These are phyloP conservation scores for Meloe dianella DNA, from an alignment of 2,888 invertebrate genomes.

Conservation along the genomic window DNA sequence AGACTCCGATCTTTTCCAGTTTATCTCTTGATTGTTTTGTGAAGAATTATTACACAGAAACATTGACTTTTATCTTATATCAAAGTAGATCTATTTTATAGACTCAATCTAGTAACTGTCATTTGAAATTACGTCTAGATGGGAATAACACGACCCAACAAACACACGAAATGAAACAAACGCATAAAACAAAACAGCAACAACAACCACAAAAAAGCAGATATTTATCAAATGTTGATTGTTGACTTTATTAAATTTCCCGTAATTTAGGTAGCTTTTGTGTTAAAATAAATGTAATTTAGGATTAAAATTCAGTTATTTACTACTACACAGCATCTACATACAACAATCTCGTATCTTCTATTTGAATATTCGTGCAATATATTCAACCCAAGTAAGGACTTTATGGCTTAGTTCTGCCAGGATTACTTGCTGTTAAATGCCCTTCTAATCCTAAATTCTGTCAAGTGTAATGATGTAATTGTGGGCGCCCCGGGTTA, in stretches of 20 bases:
- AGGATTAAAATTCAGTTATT: not conserved
- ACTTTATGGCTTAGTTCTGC: slow-evolving; percentile 9
- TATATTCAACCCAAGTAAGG: slow-evolving; percentile 6
- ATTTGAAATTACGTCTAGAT: slow-evolving; percentile 5
- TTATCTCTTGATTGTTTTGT: slow-evolving; percentile 15
- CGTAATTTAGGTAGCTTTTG: not conserved
- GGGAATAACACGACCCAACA: not conserved
- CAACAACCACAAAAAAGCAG: not conserved
- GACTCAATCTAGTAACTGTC: slow-evolving; percentile 1
- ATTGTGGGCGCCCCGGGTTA: not conserved
- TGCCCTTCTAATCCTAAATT: slow-evolving; percentile 3
- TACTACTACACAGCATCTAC: too few relatives aligned
- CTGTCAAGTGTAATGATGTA: slow-evolving; percentile 7
- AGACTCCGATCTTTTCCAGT: slow-evolving; percentile 6
- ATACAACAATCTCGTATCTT: not conserved
- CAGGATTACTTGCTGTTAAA: slow-evolving; percentile 11
- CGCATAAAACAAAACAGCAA: not conserved
- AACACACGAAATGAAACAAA: not conserved
- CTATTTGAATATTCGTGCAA: slow-evolving; percentile 7
- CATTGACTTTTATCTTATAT: slow-evolving; percentile 7
- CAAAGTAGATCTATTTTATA: slow-evolving; percentile 2
- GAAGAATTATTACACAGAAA: slow-evolving; percentile 13
- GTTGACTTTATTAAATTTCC: slow-evolving; percentile 2
- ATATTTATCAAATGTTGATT: not conserved
- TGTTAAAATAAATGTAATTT: slow-evolving; percentile 4